Conservation (phyloP, 2,888 invertebrate genomes). For the Lasioglossum morio region DNA sequence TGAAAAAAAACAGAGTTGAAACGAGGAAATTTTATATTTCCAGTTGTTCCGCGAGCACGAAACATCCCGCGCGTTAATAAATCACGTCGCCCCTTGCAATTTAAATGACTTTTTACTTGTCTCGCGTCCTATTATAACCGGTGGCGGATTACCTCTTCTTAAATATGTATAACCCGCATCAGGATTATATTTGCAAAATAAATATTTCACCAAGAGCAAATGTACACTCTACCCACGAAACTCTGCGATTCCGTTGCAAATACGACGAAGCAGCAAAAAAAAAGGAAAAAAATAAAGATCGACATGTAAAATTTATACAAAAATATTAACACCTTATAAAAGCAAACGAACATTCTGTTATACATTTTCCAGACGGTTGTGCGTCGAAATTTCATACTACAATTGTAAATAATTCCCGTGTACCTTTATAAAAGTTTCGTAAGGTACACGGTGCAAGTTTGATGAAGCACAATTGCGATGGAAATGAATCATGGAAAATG, state of each 20-base stretch:
- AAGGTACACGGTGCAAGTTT: too few species aligned
- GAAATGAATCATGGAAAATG: neutral
- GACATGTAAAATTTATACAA: neutral
- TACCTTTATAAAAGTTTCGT: neutral
- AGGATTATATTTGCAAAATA: conserved; percentile 34
- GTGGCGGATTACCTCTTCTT: conserved; percentile 18
- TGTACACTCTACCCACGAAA: neutral
- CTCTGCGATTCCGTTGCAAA: neutral
- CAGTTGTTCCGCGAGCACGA: conserved; percentile 31
- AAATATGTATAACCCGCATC: conserved; percentile 53
- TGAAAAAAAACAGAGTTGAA: neutral
- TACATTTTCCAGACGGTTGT: neutral
- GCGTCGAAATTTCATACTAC: neutral
- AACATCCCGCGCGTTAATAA: conserved; percentile 33
- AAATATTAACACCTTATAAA: neutral
- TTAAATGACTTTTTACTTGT: conserved; percentile 52
- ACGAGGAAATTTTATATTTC: conserved; percentile 18
- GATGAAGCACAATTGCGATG: too few species aligned
- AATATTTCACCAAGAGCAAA: conserved; percentile 35
- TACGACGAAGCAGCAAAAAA: neutral
- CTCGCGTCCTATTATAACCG: conserved; percentile 42
- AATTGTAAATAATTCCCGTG: too few species aligned
- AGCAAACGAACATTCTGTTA: neutral
- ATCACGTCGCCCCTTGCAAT: conserved; percentile 40
- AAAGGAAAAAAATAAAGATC: neutral